A percentile compares a stretch with the other conserved stretches of the same genome.
Evolutionary conservation across 2,888 invertebrate species (phyloP).

Genomic region (Aporophyla nigra): DNA sequence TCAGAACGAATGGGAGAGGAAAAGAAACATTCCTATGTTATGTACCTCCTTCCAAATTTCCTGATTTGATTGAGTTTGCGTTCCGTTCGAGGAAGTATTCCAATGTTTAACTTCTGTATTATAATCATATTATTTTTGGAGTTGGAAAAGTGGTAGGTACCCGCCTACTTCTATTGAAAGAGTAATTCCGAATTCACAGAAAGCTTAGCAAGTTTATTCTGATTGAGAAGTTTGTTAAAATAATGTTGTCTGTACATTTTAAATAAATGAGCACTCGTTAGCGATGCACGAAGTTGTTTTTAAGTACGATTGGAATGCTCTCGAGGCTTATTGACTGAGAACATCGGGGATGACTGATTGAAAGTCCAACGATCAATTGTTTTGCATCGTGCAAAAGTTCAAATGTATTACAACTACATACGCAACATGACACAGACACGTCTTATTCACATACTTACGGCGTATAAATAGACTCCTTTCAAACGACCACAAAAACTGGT

Average conservation of each 20-base stretch:
- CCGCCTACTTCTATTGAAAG: neutral
- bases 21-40: constrained; percentile 19
- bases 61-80: constrained; percentile 52
- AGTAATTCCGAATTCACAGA: constrained; percentile 35
- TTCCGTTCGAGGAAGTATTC: constrained; percentile 22
- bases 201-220: constrained; percentile 44
- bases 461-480: constrained; percentile 4
- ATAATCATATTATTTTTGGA: constrained; percentile 52
- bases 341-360: neutral
- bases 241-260: constrained; percentile 10
- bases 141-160: constrained; percentile 8
- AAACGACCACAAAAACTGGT: constrained; percentile 24
- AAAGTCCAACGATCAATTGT: constrained; percentile 1
- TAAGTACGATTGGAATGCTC: neutral
- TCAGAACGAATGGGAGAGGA: neutral
- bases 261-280: constrained; percentile 5
- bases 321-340: neutral
- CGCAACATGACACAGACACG: neutral
- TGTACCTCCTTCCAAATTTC: constrained; percentile 14
- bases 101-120: constrained; percentile 34
- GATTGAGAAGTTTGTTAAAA: constrained; percentile 31
- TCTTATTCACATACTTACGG: too few species aligned
- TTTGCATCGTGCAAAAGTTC: neutral
- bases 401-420: neutral
- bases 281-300: neutral